Evolutionary conservation across 2,113 vertebrate species (phyloP).

Genomic region (Epinephelus lanceolatus): DNA sequence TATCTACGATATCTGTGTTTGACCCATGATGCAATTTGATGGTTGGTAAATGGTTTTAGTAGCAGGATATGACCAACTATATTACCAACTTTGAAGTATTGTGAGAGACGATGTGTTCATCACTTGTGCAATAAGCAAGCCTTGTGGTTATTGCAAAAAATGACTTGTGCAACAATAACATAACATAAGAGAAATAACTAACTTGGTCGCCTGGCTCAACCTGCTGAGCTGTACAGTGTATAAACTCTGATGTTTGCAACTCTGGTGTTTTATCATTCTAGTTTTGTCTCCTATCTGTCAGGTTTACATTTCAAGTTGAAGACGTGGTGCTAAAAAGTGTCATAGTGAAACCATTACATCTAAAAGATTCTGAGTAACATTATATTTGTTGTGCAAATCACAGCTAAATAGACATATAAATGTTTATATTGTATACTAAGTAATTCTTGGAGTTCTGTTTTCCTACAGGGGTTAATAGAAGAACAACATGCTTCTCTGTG

Average conservation of each 20-base stretch:
- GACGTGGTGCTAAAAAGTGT: not conserved
- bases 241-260: not conserved
- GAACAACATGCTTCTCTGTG: constrained; percentile 17
- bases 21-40: not conserved
- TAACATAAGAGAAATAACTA: not conserved
- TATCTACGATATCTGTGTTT: not conserved
- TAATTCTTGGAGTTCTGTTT: constrained; percentile 6
- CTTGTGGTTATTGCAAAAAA: not conserved
- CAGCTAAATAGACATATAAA: not conserved
- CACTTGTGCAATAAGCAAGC: constrained; percentile 8
- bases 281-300: not conserved
- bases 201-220: not conserved
- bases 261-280: not conserved
- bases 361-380: not conserved
- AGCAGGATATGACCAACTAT: not conserved
- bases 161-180: not conserved
- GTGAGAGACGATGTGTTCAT: not conserved
- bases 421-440: not conserved
- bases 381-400: not conserved
- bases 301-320: not conserved
- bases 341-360: not conserved
- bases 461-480: not conserved
- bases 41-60: not conserved
- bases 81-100: not conserved
- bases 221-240: not conserved